Conservation (phyloP, 2,888 invertebrate genomes). For the Asteroscopus sphinx region DNA sequence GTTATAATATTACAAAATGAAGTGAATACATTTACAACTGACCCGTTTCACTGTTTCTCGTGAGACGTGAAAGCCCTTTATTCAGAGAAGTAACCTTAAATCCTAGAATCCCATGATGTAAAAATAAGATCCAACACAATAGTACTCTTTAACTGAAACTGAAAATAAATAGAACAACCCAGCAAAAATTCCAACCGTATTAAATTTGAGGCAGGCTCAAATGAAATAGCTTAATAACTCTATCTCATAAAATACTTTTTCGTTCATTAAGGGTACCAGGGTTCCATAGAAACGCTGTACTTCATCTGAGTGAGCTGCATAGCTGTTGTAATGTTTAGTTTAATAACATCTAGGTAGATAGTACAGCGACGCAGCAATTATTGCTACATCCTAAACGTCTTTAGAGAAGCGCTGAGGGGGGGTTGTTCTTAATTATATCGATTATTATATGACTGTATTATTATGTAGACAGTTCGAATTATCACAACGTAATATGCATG, state of each 20-base stretch:
- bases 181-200: slow-evolving; percentile 33
- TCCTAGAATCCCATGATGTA: too few relatives aligned
- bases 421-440: slow-evolving; percentile 8
- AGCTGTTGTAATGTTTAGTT: slow-evolving; percentile 68
- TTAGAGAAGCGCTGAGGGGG: slow-evolving; percentile 56
- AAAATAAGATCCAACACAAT: background rate
- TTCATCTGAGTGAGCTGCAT: slow-evolving; percentile 59
- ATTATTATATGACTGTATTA: background rate
- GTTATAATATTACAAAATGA: too few relatives aligned
- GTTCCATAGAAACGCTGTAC: slow-evolving; percentile 39
- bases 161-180: slow-evolving; percentile 8
- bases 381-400: slow-evolving; percentile 72
- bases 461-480: too few relatives aligned
- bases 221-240: slow-evolving; percentile 59
- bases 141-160: background rate
- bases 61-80: too few relatives aligned
- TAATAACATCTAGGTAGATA: slow-evolving; percentile 75
- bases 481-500: too few relatives aligned
- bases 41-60: too few relatives aligned
- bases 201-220: slow-evolving; percentile 53
- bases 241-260: slow-evolving; percentile 62
- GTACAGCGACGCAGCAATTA: slow-evolving; percentile 76
- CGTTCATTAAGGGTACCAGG: slow-evolving; percentile 48
- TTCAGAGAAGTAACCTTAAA: background rate
- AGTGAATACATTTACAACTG: too few relatives aligned